These are phyloP conservation scores for Drosophila paulistorum DNA, from an alignment of 1,140 invertebrate genomes.

Conservation along the genomic window DNA sequence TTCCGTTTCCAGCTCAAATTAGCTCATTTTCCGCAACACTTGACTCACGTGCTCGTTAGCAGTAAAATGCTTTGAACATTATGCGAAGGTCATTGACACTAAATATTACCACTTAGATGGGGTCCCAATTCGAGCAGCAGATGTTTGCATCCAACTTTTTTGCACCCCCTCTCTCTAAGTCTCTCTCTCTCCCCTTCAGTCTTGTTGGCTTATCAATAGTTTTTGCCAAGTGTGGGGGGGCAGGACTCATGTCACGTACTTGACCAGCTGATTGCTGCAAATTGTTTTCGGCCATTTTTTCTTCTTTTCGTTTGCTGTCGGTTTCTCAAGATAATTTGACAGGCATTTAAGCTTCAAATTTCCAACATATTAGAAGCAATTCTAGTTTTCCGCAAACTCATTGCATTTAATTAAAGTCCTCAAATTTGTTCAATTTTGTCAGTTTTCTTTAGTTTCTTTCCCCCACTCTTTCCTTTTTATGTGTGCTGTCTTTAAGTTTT, in stretches of 20 bases:
- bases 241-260: constrained; percentile 66
- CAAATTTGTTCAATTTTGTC: constrained; percentile 30
- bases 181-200: neutral
- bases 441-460: constrained; percentile 1
- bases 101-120: constrained; percentile 26
- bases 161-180: constrained; percentile 15
- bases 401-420: constrained; percentile 9
- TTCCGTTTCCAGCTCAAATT: constrained; percentile 51
- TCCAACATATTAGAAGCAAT: constrained; percentile 50
- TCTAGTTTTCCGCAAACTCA: constrained; percentile 13
- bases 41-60: constrained; percentile 76
- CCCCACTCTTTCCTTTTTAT: constrained; percentile 13
- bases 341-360: constrained; percentile 55
- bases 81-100: constrained; percentile 65
- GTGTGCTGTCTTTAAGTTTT: neutral
- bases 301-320: neutral
- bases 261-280: constrained; percentile 71
- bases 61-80: constrained; percentile 25
- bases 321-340: constrained; percentile 54
- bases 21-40: constrained; percentile 77
- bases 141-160: constrained; percentile 64
- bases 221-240: constrained; percentile 24
- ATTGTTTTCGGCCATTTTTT: constrained; percentile 76
- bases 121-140: constrained; percentile 47
- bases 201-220: constrained; percentile 33